Conservation (phyloP, 2,113 vertebrate species). For the Cygnus atratus region DNA sequence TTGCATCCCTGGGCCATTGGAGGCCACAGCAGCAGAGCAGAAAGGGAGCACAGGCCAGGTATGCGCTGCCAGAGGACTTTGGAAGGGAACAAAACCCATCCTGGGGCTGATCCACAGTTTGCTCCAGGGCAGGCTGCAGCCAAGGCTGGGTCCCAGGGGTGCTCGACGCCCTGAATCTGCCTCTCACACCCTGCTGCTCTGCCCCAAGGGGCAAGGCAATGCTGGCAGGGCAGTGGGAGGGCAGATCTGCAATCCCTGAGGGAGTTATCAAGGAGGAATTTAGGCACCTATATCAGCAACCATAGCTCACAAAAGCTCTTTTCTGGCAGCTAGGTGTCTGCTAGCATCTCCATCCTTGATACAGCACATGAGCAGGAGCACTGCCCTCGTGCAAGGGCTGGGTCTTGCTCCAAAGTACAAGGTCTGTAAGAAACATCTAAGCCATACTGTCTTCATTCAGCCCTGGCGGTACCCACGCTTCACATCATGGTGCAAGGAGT, state of each 20-base stretch:
- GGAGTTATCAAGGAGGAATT: neutral
- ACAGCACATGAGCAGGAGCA: fast-evolving
- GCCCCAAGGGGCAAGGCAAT: fast-evolving
- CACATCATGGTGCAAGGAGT: neutral
- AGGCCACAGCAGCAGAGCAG: neutral
- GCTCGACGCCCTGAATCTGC: neutral
- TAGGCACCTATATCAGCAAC: neutral
- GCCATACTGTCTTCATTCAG: neutral
- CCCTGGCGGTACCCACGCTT: neutral
- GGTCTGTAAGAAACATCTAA: neutral
- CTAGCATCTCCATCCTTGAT: neutral
- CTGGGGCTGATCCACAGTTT: neutral
- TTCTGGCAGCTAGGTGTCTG: neutral
- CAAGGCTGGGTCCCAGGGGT: neutral
- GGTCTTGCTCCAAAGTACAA: neutral
- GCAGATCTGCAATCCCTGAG: neutral
- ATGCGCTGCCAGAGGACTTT: neutral
- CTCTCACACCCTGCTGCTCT: neutral
- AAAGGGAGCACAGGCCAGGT: neutral
- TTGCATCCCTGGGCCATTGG: neutral
- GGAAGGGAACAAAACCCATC: neutral
- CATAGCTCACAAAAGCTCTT: neutral
- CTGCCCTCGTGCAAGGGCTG: neutral
- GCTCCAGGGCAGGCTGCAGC: fast-evolving
- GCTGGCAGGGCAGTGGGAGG: fast-evolving